phyloP scores from a whole-genome alignment of 2,888 invertebrate species.

The Glomeris marginata region DNA sequence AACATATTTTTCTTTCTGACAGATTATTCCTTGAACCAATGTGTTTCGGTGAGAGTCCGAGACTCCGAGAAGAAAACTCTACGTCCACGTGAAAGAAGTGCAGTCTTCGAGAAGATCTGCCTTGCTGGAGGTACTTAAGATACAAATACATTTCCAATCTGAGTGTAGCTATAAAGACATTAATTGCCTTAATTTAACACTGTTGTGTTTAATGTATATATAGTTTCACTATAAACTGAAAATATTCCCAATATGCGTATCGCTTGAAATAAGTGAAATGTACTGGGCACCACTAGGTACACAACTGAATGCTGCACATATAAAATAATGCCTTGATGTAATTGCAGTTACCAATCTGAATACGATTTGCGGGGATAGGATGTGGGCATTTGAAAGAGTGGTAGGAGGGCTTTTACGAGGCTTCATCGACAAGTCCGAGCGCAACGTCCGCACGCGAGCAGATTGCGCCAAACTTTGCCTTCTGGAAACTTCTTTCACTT shows the following conservation, averaged over 20 bases:
- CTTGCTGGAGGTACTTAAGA: slow-evolving; percentile 29
- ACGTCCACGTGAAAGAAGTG: slow-evolving; percentile 26
- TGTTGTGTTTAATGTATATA: not conserved
- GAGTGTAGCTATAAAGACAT: not conserved
- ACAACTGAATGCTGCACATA: too few species aligned
- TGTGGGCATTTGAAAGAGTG: slow-evolving; percentile 38
- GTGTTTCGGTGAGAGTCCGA: slow-evolving; percentile 29
- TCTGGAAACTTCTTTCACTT: slow-evolving; percentile 35
- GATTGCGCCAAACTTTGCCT: slow-evolving; percentile 37
- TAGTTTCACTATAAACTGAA: too few species aligned
- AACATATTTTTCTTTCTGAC: too few species aligned
- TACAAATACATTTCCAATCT: not conserved
- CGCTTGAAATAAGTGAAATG: too few species aligned
- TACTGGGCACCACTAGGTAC: too few species aligned
- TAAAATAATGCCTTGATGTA: too few species aligned
- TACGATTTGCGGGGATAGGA: slow-evolving; percentile 30
- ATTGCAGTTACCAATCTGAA: slow-evolving; percentile 28
- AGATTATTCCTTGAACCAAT: slow-evolving; percentile 31
- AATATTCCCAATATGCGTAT: too few species aligned
- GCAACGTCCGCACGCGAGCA: slow-evolving; percentile 28
- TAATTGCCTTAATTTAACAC: not conserved
- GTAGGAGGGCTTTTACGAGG: slow-evolving; percentile 32
- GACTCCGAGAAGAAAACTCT: slow-evolving; percentile 25
- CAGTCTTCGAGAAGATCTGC: slow-evolving; percentile 32
- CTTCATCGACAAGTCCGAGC: slow-evolving; percentile 30